Base-by-base conservation (phyloP, 2,797 vertebrate species). In the Neostethus bicornis region DNA sequence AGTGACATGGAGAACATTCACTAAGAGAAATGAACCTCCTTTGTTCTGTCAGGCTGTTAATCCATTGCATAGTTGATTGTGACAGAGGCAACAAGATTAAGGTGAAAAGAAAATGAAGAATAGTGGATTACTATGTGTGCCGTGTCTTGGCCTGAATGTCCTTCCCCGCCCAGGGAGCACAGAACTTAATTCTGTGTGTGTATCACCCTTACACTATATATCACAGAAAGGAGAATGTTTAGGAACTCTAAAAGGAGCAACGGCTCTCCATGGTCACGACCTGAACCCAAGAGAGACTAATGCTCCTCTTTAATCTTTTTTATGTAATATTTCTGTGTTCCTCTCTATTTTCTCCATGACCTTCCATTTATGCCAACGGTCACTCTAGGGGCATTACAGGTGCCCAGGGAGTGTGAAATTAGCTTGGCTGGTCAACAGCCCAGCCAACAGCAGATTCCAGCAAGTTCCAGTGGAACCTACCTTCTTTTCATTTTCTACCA, bases 321-420 rank as follows among this genome's bases (percentile, higher is more conserved):
- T 59, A 42, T 53, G 37, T 73, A 61, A 76, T 63, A 52, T 70
- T 59, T 66, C 54, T 29, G 42, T 54, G 55, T 66, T 65, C 51
- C 46, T 37, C 49, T 69, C 65, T 53, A 45, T 23, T 79, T 51
- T 70, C 57, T 75, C 64, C 78, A 55, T 80, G 81, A 89, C 87
- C 86, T 87, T 84, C 85, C 90, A 85, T 87, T 83, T 75, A 75
- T 80, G 77, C 82, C 81, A 25, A 65, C 51, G 75, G 83, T 84
- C 79, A 80, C 83, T 83, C 81, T 78, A 59, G 75, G 73, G 80
- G 86, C 83, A 77, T 87, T 82, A 66, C 82, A 80, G 66, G 81
- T 87, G 83, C 88, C 87, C 87, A 70, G 86, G 85, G 87, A 91
- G 90, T 91, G 90, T 91, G 90, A 92, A 91, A 92, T 92, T 91